Evolutionary conservation across 1,140 invertebrate species (phyloP).

Genomic region (Psilanteris sp.): DNA sequence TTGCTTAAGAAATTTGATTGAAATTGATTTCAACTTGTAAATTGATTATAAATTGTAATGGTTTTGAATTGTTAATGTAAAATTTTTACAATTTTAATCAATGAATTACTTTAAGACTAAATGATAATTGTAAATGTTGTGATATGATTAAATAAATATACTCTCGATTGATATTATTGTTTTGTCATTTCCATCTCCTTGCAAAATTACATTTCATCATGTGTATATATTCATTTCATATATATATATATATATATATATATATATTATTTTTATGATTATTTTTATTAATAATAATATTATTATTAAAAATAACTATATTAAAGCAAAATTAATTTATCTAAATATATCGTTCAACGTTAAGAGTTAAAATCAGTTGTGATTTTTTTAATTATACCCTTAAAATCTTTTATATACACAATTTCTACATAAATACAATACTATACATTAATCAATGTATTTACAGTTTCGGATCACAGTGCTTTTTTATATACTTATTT

Average conservation of each 20-base stretch:
- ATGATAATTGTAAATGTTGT: slow-evolving; percentile 2
- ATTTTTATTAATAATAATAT: too few relatives aligned
- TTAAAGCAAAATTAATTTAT: too few relatives aligned
- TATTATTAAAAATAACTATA: slow-evolving; percentile 34
- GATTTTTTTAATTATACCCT: too few relatives aligned
- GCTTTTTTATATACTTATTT: slow-evolving; percentile 32
- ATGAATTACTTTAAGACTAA: too few relatives aligned
- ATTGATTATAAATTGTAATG: too few relatives aligned
- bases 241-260: slow-evolving; percentile 15
- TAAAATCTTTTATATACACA: slow-evolving; percentile 20
- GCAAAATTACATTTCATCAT: slow-evolving; percentile 6
- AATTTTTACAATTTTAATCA: too few relatives aligned
- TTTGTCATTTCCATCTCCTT: too few relatives aligned
- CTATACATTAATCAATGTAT: slow-evolving; percentile 43
- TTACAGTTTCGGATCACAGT: slow-evolving; percentile 70
- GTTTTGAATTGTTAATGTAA: too few relatives aligned
- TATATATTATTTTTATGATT: slow-evolving; percentile 2
- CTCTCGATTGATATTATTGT: slow-evolving; percentile 3
- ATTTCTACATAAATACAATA: slow-evolving; percentile 46
- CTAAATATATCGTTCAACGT: background rate
- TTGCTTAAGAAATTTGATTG: too few relatives aligned
- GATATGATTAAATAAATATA: slow-evolving; percentile 32
- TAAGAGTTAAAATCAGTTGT: too few relatives aligned
- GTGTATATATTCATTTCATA: background rate
- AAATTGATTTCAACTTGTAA: too few relatives aligned